Evolutionary conservation across 2,797 vertebrate genomes (phyloP).

Genomic region (Halcyon badia): DNA sequence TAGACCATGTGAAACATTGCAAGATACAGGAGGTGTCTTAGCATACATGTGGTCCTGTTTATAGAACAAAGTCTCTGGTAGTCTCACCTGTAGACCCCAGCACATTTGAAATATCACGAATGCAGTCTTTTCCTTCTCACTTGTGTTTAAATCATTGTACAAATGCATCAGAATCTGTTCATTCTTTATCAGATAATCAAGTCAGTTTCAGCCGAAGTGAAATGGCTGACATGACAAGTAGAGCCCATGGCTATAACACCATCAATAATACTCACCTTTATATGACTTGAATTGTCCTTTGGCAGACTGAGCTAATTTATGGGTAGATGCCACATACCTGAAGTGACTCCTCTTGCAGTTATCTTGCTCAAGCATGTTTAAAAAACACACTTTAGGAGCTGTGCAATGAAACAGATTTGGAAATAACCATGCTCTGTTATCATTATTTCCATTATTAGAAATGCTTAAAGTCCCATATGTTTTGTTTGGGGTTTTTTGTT

Average conservation of each 20-base stretch:
- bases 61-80: background rate
- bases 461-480: background rate
- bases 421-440: background rate
- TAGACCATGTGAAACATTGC: background rate
- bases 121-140: background rate
- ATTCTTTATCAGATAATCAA: background rate
- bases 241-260: background rate
- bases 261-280: background rate
- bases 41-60: background rate
- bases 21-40: background rate
- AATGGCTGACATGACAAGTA: background rate
- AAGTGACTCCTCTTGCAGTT: background rate
- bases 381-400: background rate
- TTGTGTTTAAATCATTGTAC: background rate
- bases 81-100: background rate
- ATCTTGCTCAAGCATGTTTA: background rate
- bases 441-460: slow-evolving; percentile 16
- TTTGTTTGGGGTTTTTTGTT: background rate
- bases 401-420: background rate
- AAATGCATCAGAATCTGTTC: background rate
- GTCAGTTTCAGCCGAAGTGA: background rate
- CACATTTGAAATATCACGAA: background rate
- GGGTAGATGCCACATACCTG: background rate
- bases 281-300: background rate
- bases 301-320: background rate